A percentile compares a stretch with the other conserved stretches of the same genome.
These are phyloP conservation scores for Ceyx melanurus DNA, from an alignment of 2,113 vertebrate species.

Conservation along the genomic window DNA sequence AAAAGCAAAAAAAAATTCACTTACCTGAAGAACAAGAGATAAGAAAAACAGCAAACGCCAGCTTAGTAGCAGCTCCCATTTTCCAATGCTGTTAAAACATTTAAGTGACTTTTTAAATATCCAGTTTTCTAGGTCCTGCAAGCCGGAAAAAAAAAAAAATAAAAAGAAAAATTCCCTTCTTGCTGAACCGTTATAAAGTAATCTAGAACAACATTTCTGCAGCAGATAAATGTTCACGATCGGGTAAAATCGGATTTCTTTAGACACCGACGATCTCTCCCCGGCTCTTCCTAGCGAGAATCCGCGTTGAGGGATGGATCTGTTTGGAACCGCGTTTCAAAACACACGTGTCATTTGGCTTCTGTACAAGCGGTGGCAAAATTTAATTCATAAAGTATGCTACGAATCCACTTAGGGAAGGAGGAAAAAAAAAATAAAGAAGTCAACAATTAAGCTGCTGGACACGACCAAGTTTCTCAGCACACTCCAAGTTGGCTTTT, in stretches of 20 bases:
- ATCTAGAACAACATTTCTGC: conserved; percentile 54
- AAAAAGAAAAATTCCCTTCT: conserved; percentile 38
- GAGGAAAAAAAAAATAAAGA: neutral
- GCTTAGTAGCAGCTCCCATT: conserved; percentile 98
- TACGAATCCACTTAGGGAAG: conserved; percentile 26
- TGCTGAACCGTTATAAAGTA: conserved; percentile 72
- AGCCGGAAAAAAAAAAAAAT: conserved; percentile 58
- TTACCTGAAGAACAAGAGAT: conserved; percentile 99
- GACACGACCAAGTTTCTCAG: neutral
- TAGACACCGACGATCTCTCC: conserved; percentile 4
- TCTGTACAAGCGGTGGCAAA: conserved; percentile 67
- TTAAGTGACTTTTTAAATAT: conserved; percentile 73
- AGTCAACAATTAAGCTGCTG: conserved; percentile 22
- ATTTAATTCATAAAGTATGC: conserved; percentile 60
- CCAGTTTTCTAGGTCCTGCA: conserved; percentile 74
- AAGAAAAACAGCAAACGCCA: conserved; percentile 97
- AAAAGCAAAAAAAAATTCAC: conserved; percentile 39
- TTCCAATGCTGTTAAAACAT: conserved; percentile 80
- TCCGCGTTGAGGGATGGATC: conserved; percentile 14
- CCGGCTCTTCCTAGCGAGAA: conserved; percentile 4
- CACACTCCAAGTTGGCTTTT: neutral
- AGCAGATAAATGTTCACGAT: conserved; percentile 22
- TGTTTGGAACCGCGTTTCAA: conserved; percentile 62
- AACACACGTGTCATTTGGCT: conserved; percentile 71
- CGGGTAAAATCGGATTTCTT: conserved; percentile 44